Percentiles rank a stretch among this genome's conserved stretches.
Evolutionary conservation across 2,888 invertebrate genomes (phyloP).

Genomic region (Hyppa rectilinea): DNA sequence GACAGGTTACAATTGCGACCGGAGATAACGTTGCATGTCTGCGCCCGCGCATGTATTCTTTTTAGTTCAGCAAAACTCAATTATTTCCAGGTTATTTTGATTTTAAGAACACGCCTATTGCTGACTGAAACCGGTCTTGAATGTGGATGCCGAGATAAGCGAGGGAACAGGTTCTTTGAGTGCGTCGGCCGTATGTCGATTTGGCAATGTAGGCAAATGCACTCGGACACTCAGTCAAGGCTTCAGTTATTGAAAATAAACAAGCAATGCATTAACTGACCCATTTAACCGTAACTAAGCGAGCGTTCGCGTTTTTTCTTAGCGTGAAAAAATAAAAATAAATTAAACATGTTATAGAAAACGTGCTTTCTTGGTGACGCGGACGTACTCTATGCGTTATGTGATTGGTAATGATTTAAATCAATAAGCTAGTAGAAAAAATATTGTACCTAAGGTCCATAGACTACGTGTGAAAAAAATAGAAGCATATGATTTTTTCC

Average conservation of each 20-base stretch:
- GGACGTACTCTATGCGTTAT: not conserved
- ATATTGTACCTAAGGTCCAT: not conserved
- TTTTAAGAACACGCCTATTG: conserved; percentile 69
- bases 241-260: conserved; percentile 60
- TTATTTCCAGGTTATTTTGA: conserved; percentile 74
- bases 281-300: conserved; percentile 63
- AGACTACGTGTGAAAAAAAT: conserved; percentile 12
- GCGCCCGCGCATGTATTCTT: conserved; percentile 28
- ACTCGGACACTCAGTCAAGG: conserved; percentile 68
- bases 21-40: conserved; percentile 53
- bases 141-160: conserved; percentile 75
- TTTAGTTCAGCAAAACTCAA: conserved; percentile 60
- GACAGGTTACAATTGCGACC: conserved; percentile 58
- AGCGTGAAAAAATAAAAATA: conserved; percentile 58
- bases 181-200: conserved; percentile 73
- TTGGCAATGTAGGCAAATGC: conserved; percentile 80
- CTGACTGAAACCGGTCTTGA: conserved; percentile 77
- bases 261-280: conserved; percentile 53
- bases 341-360: conserved; percentile 55
- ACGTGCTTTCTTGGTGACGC: conserved; percentile 47
- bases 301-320: conserved; percentile 40
- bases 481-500: conserved; percentile 30
- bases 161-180: conserved; percentile 79
- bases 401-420: too few species aligned
- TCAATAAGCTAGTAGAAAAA: too few species aligned